Conservation (phyloP, 2,888 invertebrate genomes). For the Drosophila falleni region DNA sequence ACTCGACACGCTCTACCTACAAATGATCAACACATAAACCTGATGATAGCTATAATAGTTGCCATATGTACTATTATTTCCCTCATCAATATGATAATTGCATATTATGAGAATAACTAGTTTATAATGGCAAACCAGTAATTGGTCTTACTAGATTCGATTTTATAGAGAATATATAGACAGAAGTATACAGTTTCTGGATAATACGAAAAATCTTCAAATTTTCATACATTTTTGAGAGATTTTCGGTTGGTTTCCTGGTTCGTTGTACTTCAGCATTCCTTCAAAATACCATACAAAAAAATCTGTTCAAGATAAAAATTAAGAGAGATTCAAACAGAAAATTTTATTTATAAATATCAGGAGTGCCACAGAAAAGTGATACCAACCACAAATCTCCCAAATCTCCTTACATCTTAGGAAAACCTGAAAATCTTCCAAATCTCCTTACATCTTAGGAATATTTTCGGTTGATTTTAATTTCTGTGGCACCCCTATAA, state of each 20-base stretch:
- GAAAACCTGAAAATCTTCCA: too few relatives aligned
- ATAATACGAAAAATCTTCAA: too few relatives aligned
- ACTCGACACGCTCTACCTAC: conserved; percentile 25
- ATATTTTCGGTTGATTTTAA: too few relatives aligned
- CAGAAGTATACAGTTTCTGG: not conserved
- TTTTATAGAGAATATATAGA: not conserved
- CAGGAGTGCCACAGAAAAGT: too few relatives aligned
- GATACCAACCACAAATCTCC: too few relatives aligned
- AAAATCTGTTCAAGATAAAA: not conserved
- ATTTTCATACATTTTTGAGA: too few relatives aligned
- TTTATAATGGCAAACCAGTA: not conserved
- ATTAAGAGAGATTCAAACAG: not conserved
- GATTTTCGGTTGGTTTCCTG: too few relatives aligned
- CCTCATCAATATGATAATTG: conserved; percentile 31
- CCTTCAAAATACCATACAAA: not conserved
- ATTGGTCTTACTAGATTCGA: not conserved
- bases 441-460: too few relatives aligned
- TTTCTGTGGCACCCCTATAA: too few relatives aligned
- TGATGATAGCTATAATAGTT: conserved; percentile 30
- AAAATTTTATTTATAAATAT: not conserved
- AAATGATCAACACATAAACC: conserved; percentile 30
- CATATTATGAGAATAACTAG: not conserved
- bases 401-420: too few relatives aligned
- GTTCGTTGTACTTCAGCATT: not conserved
- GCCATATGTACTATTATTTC: not conserved